phyloP scores from a whole-genome alignment of 2,797 vertebrate species.

The Cheirogaleus major region DNA sequence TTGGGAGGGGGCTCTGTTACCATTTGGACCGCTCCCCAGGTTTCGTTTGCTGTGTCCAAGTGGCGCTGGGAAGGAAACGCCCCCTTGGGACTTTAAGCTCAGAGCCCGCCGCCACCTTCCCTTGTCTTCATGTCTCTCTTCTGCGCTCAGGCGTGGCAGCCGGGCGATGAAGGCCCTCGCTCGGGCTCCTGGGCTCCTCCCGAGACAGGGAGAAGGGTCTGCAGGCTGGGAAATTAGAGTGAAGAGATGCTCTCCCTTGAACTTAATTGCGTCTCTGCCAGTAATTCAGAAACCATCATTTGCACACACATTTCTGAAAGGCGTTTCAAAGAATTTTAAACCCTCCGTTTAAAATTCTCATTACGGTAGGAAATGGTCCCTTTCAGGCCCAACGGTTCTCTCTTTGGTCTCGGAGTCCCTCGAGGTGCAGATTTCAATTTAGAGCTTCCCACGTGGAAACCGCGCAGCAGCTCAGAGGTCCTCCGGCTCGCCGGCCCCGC shows the following conservation, averaged over 20 bases:
- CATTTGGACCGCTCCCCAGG: not conserved
- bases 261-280: slow-evolving; percentile 53
- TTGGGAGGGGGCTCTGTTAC: accelerated
- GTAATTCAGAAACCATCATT: slow-evolving; percentile 46
- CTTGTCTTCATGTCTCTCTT: accelerated
- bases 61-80: not conserved
- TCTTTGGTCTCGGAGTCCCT: slow-evolving; percentile 48
- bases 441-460: slow-evolving; percentile 5
- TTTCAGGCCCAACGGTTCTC: slow-evolving; percentile 32
- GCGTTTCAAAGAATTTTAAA: slow-evolving; percentile 63
- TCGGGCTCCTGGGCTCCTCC: not conserved
- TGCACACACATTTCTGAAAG: slow-evolving; percentile 35
- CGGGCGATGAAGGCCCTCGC: no score
- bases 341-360: slow-evolving; percentile 65
- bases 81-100: not conserved
- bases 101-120: accelerated
- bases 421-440: slow-evolving; percentile 71
- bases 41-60: no score
- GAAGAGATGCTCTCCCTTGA: not conserved
- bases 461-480: accelerated
- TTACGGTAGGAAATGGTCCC: slow-evolving; percentile 59
- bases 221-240: not conserved
- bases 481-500: not conserved
- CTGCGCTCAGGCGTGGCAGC: not conserved
- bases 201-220: not conserved